phyloP scores from a whole-genome alignment of 2,797 vertebrate species.

The Peromyscus eremicus region DNA sequence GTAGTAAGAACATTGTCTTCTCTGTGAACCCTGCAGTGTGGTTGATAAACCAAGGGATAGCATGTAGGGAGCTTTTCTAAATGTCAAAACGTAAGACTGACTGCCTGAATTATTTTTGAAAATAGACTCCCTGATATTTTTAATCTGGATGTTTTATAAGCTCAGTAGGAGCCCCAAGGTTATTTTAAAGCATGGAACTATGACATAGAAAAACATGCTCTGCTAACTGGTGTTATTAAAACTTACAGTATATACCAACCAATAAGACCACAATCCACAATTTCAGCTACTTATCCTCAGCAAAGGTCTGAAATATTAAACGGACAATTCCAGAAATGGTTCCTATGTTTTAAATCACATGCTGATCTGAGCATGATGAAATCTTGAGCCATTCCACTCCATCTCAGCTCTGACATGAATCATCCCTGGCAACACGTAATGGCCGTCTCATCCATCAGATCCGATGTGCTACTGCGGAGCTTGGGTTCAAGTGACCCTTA shows the following conservation, averaged over 20 bases:
- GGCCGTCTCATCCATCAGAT: background rate
- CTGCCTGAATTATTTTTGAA: background rate
- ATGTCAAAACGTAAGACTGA: background rate
- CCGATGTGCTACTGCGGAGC: background rate
- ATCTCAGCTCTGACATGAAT: background rate
- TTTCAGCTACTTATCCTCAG: background rate
- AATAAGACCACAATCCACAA: background rate
- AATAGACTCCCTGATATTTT: background rate
- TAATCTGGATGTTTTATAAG: background rate
- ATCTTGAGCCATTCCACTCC: background rate
- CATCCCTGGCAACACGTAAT: background rate
- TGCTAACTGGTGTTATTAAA: background rate
- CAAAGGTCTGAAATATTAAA: background rate
- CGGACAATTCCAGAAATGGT: slow-evolving; percentile 4
- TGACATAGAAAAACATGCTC: background rate
- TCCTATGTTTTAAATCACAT: background rate
- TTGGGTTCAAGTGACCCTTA: background rate
- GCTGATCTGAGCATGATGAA: background rate
- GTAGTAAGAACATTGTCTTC: background rate
- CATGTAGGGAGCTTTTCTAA: background rate
- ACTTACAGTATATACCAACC: background rate
- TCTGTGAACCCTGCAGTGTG: background rate
- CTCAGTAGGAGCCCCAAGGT: background rate
- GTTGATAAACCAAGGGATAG: background rate
- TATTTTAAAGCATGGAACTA: background rate